Conservation (phyloP, 2,113 vertebrate species). For the Paradoxurus hermaphroditus region DNA sequence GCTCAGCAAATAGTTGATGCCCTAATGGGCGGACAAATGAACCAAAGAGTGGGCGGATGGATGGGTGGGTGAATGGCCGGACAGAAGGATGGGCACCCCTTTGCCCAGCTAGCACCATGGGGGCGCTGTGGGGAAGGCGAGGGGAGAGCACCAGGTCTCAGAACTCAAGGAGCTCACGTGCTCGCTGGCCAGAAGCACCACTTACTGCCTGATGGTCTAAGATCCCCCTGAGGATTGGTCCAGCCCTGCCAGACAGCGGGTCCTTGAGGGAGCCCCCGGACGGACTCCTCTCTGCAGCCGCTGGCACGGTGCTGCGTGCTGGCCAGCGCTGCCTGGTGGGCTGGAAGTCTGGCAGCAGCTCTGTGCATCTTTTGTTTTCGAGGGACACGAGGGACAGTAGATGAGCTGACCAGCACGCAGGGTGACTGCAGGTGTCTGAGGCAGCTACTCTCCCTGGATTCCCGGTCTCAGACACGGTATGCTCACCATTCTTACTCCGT, state of each 20-base stretch:
- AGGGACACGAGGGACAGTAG: not conserved
- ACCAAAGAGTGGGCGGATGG: not conserved
- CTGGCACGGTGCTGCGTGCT: not conserved
- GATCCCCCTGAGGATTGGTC: not conserved
- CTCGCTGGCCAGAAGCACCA: not conserved
- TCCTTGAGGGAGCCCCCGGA: not conserved
- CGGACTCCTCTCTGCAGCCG: not conserved
- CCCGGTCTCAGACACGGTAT: not conserved
- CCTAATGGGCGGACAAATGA: too few species aligned
- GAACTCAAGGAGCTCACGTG: not conserved
- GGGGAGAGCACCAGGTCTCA: not conserved
- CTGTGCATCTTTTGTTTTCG: not conserved
- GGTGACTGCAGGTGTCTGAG: not conserved
- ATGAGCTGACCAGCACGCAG: not conserved
- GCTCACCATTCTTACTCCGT: not conserved
- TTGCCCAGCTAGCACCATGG: not conserved
- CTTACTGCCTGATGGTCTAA: not conserved
- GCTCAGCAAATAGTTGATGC: not conserved
- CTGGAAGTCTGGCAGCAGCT: not conserved
- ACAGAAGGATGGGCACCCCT: not conserved
- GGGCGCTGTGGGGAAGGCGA: not conserved
- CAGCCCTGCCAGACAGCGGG: not conserved
- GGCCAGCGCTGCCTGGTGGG: not conserved
- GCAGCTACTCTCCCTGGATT: not conserved
- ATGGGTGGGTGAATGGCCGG: too few species aligned